Evolutionary conservation across 2,888 invertebrate genomes (phyloP).

Genomic region (Platypus cylindrus): DNA sequence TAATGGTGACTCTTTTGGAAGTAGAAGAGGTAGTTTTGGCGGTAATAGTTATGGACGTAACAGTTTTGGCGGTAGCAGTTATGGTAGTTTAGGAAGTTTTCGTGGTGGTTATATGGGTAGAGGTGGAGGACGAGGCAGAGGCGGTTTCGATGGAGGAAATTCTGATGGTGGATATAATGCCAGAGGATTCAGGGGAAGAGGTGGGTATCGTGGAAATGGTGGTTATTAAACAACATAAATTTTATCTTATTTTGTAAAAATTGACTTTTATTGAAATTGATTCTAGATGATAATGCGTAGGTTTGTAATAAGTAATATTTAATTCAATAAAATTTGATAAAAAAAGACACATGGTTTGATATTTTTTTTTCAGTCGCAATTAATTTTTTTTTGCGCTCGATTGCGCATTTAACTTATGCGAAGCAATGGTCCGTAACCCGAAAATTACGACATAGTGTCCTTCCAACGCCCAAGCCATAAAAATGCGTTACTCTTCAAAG

Average conservation of each 20-base stretch:
- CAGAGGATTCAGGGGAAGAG: slow-evolving; percentile 12
- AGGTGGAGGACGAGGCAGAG: slow-evolving; percentile 14
- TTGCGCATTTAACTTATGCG: slow-evolving; percentile 1
- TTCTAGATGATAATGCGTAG: no score
- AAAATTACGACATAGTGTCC: slow-evolving; percentile 1
- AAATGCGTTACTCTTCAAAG: slow-evolving; percentile 2
- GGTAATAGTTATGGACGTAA: slow-evolving; percentile 23
- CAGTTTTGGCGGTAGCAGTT: slow-evolving; percentile 16
- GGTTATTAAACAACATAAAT: no score
- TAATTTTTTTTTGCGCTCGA: slow-evolving; percentile 1
- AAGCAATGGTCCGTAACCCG: neutral
- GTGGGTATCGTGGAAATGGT: slow-evolving; percentile 3
- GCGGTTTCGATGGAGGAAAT: slow-evolving; percentile 6
- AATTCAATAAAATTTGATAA: no score
- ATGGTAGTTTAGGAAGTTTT: no score
- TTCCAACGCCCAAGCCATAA: neutral
- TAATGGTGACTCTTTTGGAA: no score
- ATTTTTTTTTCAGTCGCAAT: no score
- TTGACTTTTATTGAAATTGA: no score
- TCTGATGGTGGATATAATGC: slow-evolving; percentile 10
- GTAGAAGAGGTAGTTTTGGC: slow-evolving; percentile 2
- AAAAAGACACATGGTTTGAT: no score
- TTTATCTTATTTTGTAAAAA: no score
- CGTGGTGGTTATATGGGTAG: slow-evolving; percentile 34
- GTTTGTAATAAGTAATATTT: no score